phyloP scores from a whole-genome alignment of 1,140 invertebrate genomes.

The Bombus affinis region DNA sequence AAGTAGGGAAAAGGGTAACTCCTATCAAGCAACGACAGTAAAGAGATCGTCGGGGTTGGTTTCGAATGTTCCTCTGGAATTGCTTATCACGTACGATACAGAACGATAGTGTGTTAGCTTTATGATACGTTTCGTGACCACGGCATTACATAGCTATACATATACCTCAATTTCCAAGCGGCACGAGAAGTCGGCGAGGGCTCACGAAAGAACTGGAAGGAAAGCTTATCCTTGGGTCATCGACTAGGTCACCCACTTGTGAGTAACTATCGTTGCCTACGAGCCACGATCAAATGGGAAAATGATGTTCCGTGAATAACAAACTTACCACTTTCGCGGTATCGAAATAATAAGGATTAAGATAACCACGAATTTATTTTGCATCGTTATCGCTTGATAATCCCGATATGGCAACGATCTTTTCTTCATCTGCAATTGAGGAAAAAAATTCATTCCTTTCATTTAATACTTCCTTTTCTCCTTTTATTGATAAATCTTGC shows the following conservation, averaged over 20 bases:
- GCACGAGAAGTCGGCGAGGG: conserved; percentile 6
- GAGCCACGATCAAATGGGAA: background rate
- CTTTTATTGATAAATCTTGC: too few relatives aligned
- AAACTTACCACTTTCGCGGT: background rate
- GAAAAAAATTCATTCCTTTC: too few relatives aligned
- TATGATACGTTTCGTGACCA: conserved; percentile 49
- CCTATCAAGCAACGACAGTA: too few relatives aligned
- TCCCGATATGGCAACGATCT: too few relatives aligned
- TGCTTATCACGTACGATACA: conserved; percentile 34
- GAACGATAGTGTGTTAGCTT: conserved; percentile 35
- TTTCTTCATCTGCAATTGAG: too few relatives aligned
- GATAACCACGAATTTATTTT: too few relatives aligned
- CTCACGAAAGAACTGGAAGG: conserved; percentile 20
- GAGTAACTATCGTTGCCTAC: conserved; percentile 2
- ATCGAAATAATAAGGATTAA: too few relatives aligned
- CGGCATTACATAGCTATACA: conserved; percentile 5
- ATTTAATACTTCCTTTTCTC: too few relatives aligned
- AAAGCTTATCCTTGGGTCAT: conserved; percentile 44
- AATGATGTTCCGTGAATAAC: conserved; percentile 41
- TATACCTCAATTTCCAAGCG: conserved; percentile 32
- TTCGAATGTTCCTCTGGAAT: background rate
- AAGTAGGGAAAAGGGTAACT: background rate
- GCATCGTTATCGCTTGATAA: too few relatives aligned
- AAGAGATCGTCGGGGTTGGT: background rate
- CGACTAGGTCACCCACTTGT: conserved; percentile 51